Conservation (phyloP, 2,797 vertebrate species). For the Cephalopachus bancanus region DNA sequence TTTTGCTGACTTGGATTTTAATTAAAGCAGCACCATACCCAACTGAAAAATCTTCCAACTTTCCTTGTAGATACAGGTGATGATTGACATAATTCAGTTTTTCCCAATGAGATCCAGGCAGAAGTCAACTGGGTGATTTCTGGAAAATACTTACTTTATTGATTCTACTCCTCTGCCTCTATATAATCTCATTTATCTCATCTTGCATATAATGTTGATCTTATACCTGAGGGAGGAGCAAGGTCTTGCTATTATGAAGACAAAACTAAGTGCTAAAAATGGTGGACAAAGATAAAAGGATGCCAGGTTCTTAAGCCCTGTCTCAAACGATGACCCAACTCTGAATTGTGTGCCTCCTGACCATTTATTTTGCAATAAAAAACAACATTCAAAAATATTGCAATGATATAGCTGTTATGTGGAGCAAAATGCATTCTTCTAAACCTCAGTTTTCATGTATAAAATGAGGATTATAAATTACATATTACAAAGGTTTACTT, state of each 20-base stretch:
- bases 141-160: neutral
- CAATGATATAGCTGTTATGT: neutral
- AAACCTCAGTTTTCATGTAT: neutral
- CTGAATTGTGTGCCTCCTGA: neutral
- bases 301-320: neutral
- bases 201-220: neutral
- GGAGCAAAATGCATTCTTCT: neutral
- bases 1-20: constrained; percentile 37
- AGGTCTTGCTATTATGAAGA: neutral
- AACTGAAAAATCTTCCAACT: neutral
- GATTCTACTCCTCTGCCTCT: neutral
- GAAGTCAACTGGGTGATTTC: neutral
- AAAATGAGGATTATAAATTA: neutral
- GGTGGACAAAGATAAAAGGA: neutral
- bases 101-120: neutral
- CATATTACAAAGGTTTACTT: neutral
- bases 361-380: neutral
- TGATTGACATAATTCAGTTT: neutral
- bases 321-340: neutral
- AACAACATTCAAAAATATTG: neutral
- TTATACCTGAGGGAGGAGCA: neutral
- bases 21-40: neutral
- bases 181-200: neutral
- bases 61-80: neutral
- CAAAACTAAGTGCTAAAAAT: neutral